Base-by-base conservation (phyloP, 2,888 invertebrate species). In the Chelonus formosanus region DNA sequence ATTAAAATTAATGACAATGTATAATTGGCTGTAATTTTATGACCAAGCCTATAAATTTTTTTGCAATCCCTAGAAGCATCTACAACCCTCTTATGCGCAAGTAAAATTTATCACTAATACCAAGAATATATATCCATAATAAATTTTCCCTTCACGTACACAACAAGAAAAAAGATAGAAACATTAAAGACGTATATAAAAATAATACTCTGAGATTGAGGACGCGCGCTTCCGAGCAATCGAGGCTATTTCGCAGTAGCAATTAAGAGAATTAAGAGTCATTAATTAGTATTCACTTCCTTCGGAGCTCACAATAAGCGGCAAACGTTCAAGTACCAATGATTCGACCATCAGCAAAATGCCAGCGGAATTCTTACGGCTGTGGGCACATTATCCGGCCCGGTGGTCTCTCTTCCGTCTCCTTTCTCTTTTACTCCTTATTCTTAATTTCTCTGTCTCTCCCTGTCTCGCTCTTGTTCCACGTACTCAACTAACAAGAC, bases 181-280 rank as follows among this genome's bases (percentile, higher is more conserved):
- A 20, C 20, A 20, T 20, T 20, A 20, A 20, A 20, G 20, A 59
- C 47, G 40, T 32, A 57, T 35, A 31, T 52, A 54, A 44, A 48
- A 36, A 5, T 6, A 36, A 45, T 44, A 20, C 10, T 52, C 69
- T 64, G 67, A 72, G 70, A 72, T 71, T 68, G 69, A 57, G 63
- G 68, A 67, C 67, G 63, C 70, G 71, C 70, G 68, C 70, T 73
- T 74, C 71, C 75, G 71, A 72, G 73, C 73, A 71, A 75, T 74
- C 72, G 71, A 70, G 73, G 74, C 74, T 76, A 20, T 20, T 75
- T 82, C 71, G 74, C 73, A 67, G 75, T 73, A 75, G 77, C 78
- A 81, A 83, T 83, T 83, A 83, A 81, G 77, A 78, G 78, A 81
- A 83, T 82, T 81, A 83, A 84, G 81, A 79, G 82, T 77, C 81